These are phyloP conservation scores for Cephus spinipes DNA, from an alignment of 2,888 invertebrate species.

Conservation along the genomic window DNA sequence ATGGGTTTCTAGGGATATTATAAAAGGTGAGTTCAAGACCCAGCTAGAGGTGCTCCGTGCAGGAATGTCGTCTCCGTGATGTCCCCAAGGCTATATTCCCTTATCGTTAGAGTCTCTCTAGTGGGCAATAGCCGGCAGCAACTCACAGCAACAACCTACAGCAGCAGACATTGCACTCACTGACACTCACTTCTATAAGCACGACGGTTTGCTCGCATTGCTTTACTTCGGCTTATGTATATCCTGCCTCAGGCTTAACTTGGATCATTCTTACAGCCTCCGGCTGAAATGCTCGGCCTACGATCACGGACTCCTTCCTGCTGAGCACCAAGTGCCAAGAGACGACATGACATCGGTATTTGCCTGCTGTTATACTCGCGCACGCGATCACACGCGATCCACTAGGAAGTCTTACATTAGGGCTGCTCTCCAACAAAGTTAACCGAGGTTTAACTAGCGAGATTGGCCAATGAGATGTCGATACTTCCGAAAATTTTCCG, in stretches of 20 bases:
- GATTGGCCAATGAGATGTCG: neutral
- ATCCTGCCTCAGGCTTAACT: neutral
- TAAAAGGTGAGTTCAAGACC: neutral
- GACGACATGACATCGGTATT: conserved; percentile 42
- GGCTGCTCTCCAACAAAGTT: neutral
- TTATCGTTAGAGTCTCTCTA: conserved; percentile 30
- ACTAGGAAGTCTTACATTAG: neutral
- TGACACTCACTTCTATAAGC: neutral
- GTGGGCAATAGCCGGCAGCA: neutral
- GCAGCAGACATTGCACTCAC: neutral
- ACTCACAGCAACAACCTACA: neutral
- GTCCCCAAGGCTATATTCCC: conserved; percentile 34
- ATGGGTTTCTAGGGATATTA: neutral
- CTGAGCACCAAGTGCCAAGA: conserved; percentile 28
- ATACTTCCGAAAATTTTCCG: neutral
- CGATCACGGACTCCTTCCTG: neutral
- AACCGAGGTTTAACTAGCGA: neutral
- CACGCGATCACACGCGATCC: conserved; percentile 1
- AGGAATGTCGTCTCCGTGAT: conserved; percentile 38
- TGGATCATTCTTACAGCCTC: neutral
- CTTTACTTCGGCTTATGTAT: neutral
- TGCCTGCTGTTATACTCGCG: conserved; percentile 27
- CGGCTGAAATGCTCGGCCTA: neutral
- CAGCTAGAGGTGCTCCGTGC: conserved; percentile 25
- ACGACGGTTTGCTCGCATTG: neutral